These are phyloP conservation scores for Pangasius krempfi DNA, from an alignment of 2,797 vertebrate genomes.

Conservation along the genomic window DNA sequence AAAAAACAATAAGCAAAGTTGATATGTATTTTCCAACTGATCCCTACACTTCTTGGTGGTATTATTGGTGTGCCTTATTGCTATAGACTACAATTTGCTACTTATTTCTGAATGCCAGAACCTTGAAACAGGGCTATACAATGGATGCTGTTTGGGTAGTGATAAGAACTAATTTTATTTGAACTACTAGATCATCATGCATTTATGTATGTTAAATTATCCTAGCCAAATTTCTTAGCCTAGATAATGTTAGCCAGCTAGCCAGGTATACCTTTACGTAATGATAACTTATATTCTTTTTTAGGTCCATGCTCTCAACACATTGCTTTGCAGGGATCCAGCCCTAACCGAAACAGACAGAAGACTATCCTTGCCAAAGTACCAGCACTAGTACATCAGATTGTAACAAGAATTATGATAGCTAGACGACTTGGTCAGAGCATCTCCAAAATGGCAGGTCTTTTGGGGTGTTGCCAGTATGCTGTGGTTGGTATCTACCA, in stretches of 20 bases:
- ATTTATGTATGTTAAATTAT: not conserved
- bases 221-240: not conserved
- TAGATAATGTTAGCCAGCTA: not conserved
- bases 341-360: not conserved
- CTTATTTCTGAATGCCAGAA: not conserved
- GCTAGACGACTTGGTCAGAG: too few relatives aligned
- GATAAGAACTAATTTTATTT: not conserved
- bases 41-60: not conserved
- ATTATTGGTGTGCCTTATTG: not conserved
- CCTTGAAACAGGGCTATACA: not conserved
- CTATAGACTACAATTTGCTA: not conserved
- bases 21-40: not conserved
- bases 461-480: too few relatives aligned
- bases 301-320: not conserved
- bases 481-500: too few relatives aligned
- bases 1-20: not conserved
- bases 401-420: not conserved
- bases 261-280: not conserved
- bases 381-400: not conserved
- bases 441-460: too few relatives aligned
- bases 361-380: not conserved
- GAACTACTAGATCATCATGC: not conserved
- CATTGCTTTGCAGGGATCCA: not conserved
- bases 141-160: not conserved
- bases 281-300: not conserved